These are phyloP conservation scores for Pygoscelis antarcticus DNA, from an alignment of 2,113 vertebrate genomes.

Conservation along the genomic window DNA sequence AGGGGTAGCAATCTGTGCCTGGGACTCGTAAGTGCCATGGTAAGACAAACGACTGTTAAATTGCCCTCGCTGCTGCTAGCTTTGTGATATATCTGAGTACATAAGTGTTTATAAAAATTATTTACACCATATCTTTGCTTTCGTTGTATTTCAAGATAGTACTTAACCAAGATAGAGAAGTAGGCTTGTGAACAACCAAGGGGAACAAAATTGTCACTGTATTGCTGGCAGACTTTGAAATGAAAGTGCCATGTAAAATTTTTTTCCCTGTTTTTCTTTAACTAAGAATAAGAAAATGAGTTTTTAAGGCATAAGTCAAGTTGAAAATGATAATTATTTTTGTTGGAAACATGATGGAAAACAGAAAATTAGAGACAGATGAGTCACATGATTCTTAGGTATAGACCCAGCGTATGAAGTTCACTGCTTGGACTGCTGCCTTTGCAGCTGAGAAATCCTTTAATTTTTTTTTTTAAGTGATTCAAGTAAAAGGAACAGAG, in stretches of 20 bases:
- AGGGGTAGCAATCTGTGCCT: background rate
- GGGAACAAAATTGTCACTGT: conserved; percentile 9
- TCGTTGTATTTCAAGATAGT: background rate
- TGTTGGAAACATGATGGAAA: background rate
- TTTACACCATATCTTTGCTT: background rate
- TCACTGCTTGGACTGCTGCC: background rate
- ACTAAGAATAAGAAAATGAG: background rate
- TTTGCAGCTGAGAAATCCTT: background rate
- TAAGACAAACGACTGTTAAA: background rate
- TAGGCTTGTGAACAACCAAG: background rate
- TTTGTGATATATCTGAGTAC: background rate
- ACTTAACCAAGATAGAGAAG: background rate
- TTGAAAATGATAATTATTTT: background rate
- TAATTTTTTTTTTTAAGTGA: background rate
- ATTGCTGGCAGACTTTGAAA: background rate
- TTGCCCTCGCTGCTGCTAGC: background rate
- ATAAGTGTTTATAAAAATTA: conserved; percentile 8
- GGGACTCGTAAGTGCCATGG: background rate
- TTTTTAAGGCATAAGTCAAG: background rate
- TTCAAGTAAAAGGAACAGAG: background rate
- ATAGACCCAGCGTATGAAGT: background rate
- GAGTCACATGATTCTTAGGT: background rate
- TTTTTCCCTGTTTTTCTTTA: background rate
- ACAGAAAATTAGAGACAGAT: background rate
- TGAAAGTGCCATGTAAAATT: background rate